These are phyloP conservation scores for Sebastolobus altivelis DNA, from an alignment of 2,797 vertebrate species.

Conservation along the genomic window DNA sequence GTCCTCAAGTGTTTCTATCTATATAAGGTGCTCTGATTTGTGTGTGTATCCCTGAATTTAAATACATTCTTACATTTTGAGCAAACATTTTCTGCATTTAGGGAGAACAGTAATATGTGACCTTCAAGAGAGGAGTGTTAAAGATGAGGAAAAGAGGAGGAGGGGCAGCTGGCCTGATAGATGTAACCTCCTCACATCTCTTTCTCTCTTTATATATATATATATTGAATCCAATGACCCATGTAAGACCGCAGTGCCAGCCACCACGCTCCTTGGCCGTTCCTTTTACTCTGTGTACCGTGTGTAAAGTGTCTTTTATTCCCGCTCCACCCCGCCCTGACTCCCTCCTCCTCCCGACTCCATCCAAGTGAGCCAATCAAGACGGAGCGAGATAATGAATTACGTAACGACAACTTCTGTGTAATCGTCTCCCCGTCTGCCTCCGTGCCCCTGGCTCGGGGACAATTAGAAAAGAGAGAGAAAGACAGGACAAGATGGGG, in stretches of 20 bases:
- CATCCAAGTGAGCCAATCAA: conserved; percentile 65
- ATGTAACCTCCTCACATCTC: conserved; percentile 2
- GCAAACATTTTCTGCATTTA: not conserved
- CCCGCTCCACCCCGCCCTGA: not conserved
- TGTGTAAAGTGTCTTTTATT: conserved; percentile 58
- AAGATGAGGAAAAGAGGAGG: not conserved
- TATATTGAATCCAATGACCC: conserved; percentile 33
- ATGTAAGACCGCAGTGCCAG: conserved; percentile 11
- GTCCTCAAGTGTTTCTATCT: not conserved
- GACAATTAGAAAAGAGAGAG: conserved; percentile 47
- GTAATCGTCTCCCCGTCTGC: conserved; percentile 47
- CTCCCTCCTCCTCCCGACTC: not conserved
- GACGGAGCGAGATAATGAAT: conserved; percentile 59
- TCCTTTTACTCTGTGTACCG: conserved; percentile 38
- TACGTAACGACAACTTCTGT: conserved; percentile 66
- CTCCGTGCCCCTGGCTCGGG: conserved; percentile 33
- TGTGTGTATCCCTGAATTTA: not conserved
- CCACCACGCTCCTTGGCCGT: conserved; percentile 32
- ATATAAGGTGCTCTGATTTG: not conserved
- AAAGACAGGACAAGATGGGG: conserved; percentile 1
- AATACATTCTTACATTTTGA: not conserved
- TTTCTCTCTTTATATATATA: not conserved
- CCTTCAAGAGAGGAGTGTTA: conserved; percentile 10
- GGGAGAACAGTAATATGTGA: conserved; percentile 1
- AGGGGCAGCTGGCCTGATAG: conserved; percentile 11